Evolutionary conservation across 2,113 vertebrate genomes (phyloP).

Genomic region (Isurus oxyrinchus): DNA sequence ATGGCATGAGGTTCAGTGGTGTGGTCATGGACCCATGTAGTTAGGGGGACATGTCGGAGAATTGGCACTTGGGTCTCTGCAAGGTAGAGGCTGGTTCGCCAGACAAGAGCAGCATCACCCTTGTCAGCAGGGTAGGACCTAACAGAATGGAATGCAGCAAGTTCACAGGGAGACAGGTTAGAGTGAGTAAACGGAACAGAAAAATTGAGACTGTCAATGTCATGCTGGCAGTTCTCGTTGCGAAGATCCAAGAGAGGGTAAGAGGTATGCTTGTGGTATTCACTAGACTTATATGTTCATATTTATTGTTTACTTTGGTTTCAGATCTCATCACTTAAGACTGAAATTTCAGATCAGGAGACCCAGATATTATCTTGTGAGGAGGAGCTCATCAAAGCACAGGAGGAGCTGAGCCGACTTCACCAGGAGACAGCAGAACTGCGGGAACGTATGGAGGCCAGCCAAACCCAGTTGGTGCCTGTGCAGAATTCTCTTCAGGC

Average conservation of each 20-base stretch:
- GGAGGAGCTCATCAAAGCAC: conserved; percentile 78
- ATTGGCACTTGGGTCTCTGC: neutral
- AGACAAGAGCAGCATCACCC: neutral
- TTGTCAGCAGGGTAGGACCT: neutral
- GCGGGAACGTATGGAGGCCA: conserved; percentile 77
- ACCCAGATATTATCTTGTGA: conserved; percentile 80
- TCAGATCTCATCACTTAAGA: conserved; percentile 81
- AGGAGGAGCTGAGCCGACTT: conserved; percentile 77
- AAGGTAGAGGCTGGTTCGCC: neutral
- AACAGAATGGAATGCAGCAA: neutral
- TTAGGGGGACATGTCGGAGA: neutral
- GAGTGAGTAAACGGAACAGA: neutral
- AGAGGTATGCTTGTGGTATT: neutral
- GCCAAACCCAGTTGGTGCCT: conserved; percentile 78
- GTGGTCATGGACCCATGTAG: no score
- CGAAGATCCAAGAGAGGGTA: neutral
- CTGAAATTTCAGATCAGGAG: conserved; percentile 81
- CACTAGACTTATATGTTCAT: neutral
- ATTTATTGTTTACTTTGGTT: neutral
- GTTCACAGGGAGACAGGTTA: no score
- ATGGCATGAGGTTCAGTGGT: no score
- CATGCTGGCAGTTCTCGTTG: neutral
- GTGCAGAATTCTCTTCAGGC: conserved; percentile 80
- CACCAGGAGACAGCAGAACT: conserved; percentile 84
- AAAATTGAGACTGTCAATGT: no score